Conservation (phyloP, 2,888 invertebrate species). For the Hirtodrosophila cameraria region DNA sequence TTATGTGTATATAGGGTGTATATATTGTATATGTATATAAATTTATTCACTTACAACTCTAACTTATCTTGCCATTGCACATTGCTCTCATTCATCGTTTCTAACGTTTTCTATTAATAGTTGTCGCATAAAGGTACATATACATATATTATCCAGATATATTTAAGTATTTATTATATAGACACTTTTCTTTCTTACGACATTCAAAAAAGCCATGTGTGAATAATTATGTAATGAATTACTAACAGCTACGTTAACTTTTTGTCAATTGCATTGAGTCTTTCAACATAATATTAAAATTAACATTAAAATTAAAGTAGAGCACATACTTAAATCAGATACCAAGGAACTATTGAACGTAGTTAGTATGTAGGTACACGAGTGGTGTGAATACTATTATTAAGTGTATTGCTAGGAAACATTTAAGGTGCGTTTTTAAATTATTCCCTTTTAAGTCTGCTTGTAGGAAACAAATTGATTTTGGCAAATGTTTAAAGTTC, state of each 20-base stretch:
- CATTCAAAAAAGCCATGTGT: slow-evolving; percentile 17
- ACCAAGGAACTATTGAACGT: slow-evolving; percentile 52
- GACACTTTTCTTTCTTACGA: slow-evolving; percentile 15
- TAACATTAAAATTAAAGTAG: neutral
- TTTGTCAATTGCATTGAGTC: slow-evolving; percentile 66
- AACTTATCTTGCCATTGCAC: slow-evolving; percentile 46
- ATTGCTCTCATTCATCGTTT: slow-evolving; percentile 63
- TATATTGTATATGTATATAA: slow-evolving; percentile 49
- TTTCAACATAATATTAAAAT: slow-evolving; percentile 45
- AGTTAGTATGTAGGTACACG: slow-evolving; percentile 24
- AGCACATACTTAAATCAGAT: slow-evolving; percentile 30
- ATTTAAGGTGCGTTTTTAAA: slow-evolving; percentile 20
- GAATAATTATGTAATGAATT: slow-evolving; percentile 8
- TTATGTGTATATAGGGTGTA: slow-evolving; percentile 37
- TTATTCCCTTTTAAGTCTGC: slow-evolving; percentile 14
- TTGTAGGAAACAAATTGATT: slow-evolving; percentile 31
- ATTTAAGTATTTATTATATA: slow-evolving; percentile 17
- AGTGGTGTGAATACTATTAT: slow-evolving; percentile 22
- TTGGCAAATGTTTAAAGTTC: slow-evolving; percentile 35
- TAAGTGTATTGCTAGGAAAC: slow-evolving; percentile 53
- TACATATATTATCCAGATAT: slow-evolving; percentile 11
- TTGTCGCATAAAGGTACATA: slow-evolving; percentile 14
- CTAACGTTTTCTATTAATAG: slow-evolving; percentile 20
- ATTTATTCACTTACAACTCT: slow-evolving; percentile 30
- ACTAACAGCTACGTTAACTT: slow-evolving; percentile 71